Percentiles rank a stretch among this genome's conserved stretches.
These are phyloP conservation scores for Rallus limicola DNA, from an alignment of 2,113 vertebrate genomes.

Conservation along the genomic window DNA sequence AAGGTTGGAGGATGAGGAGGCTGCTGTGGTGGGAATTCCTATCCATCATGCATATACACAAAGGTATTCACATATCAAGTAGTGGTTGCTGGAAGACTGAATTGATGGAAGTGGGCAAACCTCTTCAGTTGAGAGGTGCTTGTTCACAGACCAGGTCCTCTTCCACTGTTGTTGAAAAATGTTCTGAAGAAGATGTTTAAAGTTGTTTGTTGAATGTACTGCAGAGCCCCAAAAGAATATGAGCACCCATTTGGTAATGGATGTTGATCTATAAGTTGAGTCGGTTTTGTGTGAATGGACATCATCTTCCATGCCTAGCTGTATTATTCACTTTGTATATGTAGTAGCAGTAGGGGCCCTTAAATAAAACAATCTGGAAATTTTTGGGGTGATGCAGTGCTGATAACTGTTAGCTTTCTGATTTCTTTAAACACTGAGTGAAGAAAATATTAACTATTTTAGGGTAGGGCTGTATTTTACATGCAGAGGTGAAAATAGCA, in stretches of 20 bases:
- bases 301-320: background rate
- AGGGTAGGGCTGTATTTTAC: background rate
- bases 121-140: background rate
- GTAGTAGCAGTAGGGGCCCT: background rate
- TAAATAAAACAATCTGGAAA: background rate
- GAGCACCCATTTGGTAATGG: background rate
- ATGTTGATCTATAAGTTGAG: background rate
- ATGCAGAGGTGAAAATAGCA: background rate
- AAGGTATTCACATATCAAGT: background rate
- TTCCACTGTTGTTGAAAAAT: background rate
- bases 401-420: background rate
- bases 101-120: background rate
- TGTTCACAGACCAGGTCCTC: background rate
- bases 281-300: background rate
- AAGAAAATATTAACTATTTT: background rate
- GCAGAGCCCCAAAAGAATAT: background rate
- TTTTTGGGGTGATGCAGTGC: background rate
- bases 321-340: accelerated
- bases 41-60: background rate
- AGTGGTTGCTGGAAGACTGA: background rate
- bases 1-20: background rate
- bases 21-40: background rate
- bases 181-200: background rate
- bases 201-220: background rate
- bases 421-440: background rate